Evolutionary conservation across 2,113 vertebrate genomes (phyloP).

Genomic region (Ictalurus furcatus): DNA sequence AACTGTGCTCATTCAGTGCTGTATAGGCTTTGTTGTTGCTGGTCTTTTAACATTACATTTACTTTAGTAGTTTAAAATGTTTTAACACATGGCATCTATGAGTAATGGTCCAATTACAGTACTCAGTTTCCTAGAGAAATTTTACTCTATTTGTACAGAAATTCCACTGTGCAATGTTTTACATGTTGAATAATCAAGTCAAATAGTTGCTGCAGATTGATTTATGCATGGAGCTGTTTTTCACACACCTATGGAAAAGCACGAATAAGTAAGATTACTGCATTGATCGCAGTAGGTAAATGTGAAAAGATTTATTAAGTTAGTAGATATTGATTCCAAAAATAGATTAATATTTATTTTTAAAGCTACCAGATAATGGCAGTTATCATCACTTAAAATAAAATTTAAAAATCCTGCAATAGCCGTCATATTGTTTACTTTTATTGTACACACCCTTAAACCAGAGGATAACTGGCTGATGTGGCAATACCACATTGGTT

Average conservation of each 20-base stretch:
- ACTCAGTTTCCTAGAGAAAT: neutral
- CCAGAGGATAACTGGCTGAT: conserved; percentile 73
- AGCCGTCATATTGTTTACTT: neutral
- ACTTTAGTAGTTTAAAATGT: too few relatives aligned
- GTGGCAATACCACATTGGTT: conserved; percentile 79
- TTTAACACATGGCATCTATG: too few relatives aligned
- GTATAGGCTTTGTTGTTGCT: too few relatives aligned
- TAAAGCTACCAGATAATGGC: neutral
- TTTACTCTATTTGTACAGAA: neutral
- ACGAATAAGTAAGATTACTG: neutral
- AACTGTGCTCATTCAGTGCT: too few relatives aligned
- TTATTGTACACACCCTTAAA: conserved; percentile 57
- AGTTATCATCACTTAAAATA: neutral
- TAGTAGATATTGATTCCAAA: neutral
- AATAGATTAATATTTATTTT: neutral
- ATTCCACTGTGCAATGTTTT: neutral
- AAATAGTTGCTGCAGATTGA: neutral
- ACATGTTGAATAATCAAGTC: neutral
- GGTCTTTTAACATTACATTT: too few relatives aligned
- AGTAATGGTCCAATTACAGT: too few relatives aligned
- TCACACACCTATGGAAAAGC: neutral
- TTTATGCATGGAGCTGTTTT: neutral
- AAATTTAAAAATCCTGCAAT: neutral
- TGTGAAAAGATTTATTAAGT: neutral
- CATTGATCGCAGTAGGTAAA: neutral